These are phyloP conservation scores for Esox masquinongy DNA, from an alignment of 2,797 vertebrate genomes.

Conservation along the genomic window DNA sequence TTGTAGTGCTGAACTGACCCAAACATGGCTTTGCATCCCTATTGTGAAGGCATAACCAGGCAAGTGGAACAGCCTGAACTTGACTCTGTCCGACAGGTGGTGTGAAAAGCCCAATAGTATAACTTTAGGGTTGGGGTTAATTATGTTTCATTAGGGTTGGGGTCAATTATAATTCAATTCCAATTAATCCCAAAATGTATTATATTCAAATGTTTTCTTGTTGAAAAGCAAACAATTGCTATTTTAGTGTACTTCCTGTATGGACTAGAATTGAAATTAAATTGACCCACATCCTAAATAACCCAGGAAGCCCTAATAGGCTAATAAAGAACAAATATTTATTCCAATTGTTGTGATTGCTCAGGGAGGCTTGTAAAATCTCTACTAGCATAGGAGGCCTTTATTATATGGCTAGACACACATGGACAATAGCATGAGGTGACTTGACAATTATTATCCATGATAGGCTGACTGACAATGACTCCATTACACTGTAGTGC, in stretches of 20 bases:
- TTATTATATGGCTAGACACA: neutral
- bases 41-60: too few relatives aligned
- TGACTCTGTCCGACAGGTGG: neutral
- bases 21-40: neutral
- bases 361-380: neutral
- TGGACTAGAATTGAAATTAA: too few relatives aligned
- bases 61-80: neutral
- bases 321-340: neutral
- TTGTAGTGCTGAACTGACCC: neutral
- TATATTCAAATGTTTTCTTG: too few relatives aligned
- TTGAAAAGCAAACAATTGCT: too few relatives aligned
- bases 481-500: neutral
- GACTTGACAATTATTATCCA: neutral
- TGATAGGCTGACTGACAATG: neutral
- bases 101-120: neutral
- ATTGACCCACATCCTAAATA: neutral
- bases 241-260: too few relatives aligned
- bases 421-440: neutral
- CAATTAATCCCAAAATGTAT: too few relatives aligned
- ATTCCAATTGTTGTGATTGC: neutral
- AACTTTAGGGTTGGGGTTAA: neutral
- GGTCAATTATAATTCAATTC: too few relatives aligned
- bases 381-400: neutral
- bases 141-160: too few relatives aligned
- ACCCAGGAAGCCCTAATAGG: neutral